These are phyloP conservation scores for Mamestra brassicae DNA, from an alignment of 2,888 invertebrate species.

Conservation along the genomic window DNA sequence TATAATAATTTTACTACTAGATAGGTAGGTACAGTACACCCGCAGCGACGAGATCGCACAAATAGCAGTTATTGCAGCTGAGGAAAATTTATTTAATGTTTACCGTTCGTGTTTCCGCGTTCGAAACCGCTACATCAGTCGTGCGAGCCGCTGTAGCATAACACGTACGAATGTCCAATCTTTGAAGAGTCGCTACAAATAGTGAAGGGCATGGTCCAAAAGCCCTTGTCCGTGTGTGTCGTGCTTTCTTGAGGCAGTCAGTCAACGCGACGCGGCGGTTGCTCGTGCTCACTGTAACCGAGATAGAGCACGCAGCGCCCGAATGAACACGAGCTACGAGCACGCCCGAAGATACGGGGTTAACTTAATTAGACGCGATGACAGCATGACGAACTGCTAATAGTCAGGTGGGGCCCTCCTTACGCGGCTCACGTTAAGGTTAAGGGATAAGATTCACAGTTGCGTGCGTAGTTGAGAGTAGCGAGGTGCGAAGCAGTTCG, in stretches of 20 bases:
- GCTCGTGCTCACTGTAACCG: neutral
- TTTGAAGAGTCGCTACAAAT: neutral
- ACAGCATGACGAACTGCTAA: conserved; percentile 36
- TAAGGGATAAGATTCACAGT: neutral
- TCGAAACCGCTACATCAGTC: too few relatives aligned
- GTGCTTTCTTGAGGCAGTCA: neutral
- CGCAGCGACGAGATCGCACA: too few relatives aligned
- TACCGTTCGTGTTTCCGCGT: too few relatives aligned
- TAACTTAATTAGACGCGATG: conserved; percentile 44
- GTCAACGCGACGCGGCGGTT: neutral
- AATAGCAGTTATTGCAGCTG: too few relatives aligned
- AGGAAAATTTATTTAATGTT: too few relatives aligned
- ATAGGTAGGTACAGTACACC: too few relatives aligned
- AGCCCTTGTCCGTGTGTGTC: neutral
- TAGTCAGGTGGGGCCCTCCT: neutral
- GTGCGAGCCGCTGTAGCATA: too few relatives aligned
- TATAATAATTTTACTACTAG: too few relatives aligned
- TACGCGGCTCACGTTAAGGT: neutral
- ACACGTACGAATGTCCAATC: too few relatives aligned
- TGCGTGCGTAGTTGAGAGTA: neutral
- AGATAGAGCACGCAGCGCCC: neutral
- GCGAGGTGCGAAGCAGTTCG: conserved; percentile 16
- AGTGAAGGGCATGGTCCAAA: neutral
- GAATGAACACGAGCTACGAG: neutral
- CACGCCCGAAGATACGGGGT: neutral